These are phyloP conservation scores for Cataglyphis rosenhaueri DNA, from an alignment of 2,888 invertebrate species.

Conservation along the genomic window DNA sequence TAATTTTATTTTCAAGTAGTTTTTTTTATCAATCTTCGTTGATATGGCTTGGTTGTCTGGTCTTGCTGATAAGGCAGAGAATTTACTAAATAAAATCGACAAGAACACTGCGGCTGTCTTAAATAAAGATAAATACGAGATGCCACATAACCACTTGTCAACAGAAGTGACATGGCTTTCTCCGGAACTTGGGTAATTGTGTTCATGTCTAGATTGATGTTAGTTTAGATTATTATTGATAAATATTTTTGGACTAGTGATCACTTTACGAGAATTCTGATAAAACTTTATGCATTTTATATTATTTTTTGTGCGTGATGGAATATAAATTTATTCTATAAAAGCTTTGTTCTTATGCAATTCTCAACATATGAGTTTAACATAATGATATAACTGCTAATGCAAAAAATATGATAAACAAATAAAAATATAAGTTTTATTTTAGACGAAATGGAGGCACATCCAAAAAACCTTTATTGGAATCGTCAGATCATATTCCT, in stretches of 20 bases:
- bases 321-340: not conserved
- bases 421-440: not conserved
- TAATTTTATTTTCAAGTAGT: not conserved
- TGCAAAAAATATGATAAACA: not conserved
- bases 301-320: not conserved
- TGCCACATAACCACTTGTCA: constrained; percentile 71
- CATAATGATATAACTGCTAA: not conserved
- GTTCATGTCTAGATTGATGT: not conserved
- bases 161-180: constrained; percentile 80
- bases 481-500: constrained; percentile 50
- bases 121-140: constrained; percentile 81
- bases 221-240: constrained; percentile 25
- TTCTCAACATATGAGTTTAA: not conserved
- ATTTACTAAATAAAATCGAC: constrained; percentile 91
- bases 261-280: not conserved
- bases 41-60: constrained; percentile 91
- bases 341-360: not conserved
- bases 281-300: not conserved
- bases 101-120: constrained; percentile 90
- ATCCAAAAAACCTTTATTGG: constrained; percentile 43
- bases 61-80: constrained; percentile 91
- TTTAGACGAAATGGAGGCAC: constrained; percentile 31
- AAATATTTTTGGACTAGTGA: constrained; percentile 14
- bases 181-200: constrained; percentile 67
- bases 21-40: constrained; percentile 7